A percentile compares a stretch with the other conserved stretches of the same genome.
These are phyloP conservation scores for Odontomyia ornata DNA, from an alignment of 2,888 invertebrate species.

Conservation along the genomic window DNA sequence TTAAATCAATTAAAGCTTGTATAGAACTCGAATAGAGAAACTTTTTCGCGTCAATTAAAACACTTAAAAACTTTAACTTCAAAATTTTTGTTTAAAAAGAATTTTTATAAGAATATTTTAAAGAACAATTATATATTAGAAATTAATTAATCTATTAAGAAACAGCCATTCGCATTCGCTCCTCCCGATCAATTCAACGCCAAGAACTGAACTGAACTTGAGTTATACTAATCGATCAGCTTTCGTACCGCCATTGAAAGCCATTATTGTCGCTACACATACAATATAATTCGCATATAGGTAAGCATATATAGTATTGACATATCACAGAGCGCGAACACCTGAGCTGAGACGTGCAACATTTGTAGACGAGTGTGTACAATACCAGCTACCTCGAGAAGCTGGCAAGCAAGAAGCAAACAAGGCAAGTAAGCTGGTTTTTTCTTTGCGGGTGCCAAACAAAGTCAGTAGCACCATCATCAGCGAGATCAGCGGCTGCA, in stretches of 20 bases:
- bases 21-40: background rate
- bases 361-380: slow-evolving; percentile 17
- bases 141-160: background rate
- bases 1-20: background rate
- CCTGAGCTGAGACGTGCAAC: background rate
- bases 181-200: slow-evolving; percentile 62
- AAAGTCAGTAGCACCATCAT: background rate
- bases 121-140: background rate
- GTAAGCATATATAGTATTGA: background rate
- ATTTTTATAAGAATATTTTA: background rate
- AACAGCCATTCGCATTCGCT: slow-evolving; percentile 42
- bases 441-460: background rate
- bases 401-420: no score
- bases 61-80: slow-evolving; percentile 4
- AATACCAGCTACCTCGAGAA: slow-evolving; percentile 17
- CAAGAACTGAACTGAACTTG: slow-evolving; percentile 63
- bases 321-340: no score
- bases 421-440: background rate
- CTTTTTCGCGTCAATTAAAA: background rate
- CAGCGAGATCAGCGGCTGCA: background rate
- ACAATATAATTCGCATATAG: slow-evolving; percentile 11
- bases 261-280: no score
- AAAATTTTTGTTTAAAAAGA: background rate
- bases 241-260: slow-evolving; percentile 44
- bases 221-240: slow-evolving; percentile 51